Evolutionary conservation across 2,113 vertebrate genomes (phyloP), one percentile per base, ranked within the genome.

Genomic region (Macrotus californicus): DNA sequence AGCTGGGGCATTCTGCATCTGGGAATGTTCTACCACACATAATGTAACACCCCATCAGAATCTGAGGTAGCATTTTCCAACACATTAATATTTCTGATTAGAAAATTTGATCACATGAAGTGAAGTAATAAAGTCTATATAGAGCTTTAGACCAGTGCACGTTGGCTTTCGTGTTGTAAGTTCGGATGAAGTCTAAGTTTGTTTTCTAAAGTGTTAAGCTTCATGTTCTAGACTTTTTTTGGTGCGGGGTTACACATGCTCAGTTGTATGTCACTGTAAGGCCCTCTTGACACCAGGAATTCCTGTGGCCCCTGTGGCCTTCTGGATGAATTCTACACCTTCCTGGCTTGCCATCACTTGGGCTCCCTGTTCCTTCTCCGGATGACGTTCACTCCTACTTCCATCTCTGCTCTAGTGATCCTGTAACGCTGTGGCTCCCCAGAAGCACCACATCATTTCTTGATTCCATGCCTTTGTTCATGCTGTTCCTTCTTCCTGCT

Each of bases 371-470:
- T 11, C 21, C 61, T 88, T 36, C 77, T 64, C 6, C 15, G 18
- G 39, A 26, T 15, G 54, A 7, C 6, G 16, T 41, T 34, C 36
- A 4, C 13, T 14, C 9, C 46, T 48, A 39, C 54, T 54, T 24
- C 24, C n/a, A n/a, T 52, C 36, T 70, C 59, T 67, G n/a, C 3
- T 15, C 22, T 19, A 26, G 22, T 6, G 29, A n/a, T 5, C 12
- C 31, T 22, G 29, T 31, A 64, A 59, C 1, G 3, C 64, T 6
- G 3, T 0, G 1, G 22, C 5, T 46, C 6, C 5, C 24, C 16
- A 73, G 24, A 11, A 9, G 21, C 29, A 50, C 73, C 46, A n/a
- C 34, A 31, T 26, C 24, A 3, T 36, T 72, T 81, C 80, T 43
- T 46, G 67, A 75, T 50, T 64, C 12, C 4, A 7, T 34, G 69